Evolutionary conservation across 2,888 invertebrate genomes (phyloP), one percentile per base, ranked within the genome.

Genomic region (Aricia artaxerxes): DNA sequence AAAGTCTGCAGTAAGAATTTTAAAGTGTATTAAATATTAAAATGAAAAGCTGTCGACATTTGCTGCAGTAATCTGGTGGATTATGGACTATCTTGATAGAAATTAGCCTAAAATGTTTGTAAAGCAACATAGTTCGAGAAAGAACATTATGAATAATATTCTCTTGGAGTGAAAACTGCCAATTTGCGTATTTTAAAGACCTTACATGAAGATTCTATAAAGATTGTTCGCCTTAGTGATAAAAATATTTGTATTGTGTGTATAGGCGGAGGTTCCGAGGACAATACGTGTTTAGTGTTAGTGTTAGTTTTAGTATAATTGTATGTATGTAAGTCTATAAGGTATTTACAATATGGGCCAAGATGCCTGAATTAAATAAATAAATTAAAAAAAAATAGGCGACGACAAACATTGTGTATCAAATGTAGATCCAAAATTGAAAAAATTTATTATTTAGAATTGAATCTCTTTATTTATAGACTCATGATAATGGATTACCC

Each of bases 61-160:
- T 44, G 31, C 57, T 44, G 75, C 76, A 53, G 31, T 24, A 75
- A 75, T 44, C 73, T n/a, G 13, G 11, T 4, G 73, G 49, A 73
- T 73, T 44, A 49, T 75, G 49, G 49, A 49, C 57, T 57, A 76
- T 75, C 49, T 75, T 40, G 49, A 44, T 76, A 57, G 31, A 53
- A 57, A 76, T 76, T 76, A 16, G 31, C 57, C n/a, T 57, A 13
- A 31, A 53, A 76, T 53, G 53, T 75, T 49, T 75, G 76, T n/a
- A 69, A 69, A 69, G 69, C 35, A 13, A 69, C 24, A 64, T 64
- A 64, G 7, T 35, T 69, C 5, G 35, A 35, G 31, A 35, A 69
- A 31, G 3, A 35, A 31, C 24, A 64, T 24, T 64, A 64, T 11
- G 24, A 64, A 64, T 31, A 31, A 31, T 61, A 61, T 64, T 31